A percentile compares a stretch with the other conserved stretches of the same genome.
These are phyloP conservation scores for Diadegma fenestrale DNA, from an alignment of 2,888 invertebrate genomes.

Conservation along the genomic window DNA sequence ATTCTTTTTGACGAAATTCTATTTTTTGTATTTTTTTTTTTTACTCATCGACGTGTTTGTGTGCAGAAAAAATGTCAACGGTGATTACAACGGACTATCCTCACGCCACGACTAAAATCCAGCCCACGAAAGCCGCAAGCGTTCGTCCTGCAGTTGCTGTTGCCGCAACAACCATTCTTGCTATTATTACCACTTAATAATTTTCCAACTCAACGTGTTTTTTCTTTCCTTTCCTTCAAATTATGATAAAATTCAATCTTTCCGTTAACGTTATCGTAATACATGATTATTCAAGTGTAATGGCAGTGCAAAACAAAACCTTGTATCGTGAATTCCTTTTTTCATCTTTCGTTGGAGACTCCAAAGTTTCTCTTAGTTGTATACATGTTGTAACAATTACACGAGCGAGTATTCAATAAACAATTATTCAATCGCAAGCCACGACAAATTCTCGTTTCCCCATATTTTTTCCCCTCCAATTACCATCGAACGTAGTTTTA, in stretches of 20 bases:
- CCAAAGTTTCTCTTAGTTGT: constrained; percentile 67
- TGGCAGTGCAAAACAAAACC: constrained; percentile 53
- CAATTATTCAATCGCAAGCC: constrained; percentile 60
- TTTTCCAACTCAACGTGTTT: constrained; percentile 45
- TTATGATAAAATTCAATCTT: constrained; percentile 40
- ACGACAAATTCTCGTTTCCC: too few relatives aligned
- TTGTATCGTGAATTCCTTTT: constrained; percentile 56
- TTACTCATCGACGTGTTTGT: constrained; percentile 2
- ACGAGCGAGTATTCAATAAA: constrained; percentile 70
- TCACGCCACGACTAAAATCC: constrained; percentile 66
- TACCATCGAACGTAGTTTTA: too few relatives aligned
- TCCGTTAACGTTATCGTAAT: constrained; percentile 48
- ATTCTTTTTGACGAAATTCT: neutral
- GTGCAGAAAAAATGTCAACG: constrained; percentile 70
- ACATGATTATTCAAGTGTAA: constrained; percentile 25
- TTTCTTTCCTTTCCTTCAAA: constrained; percentile 61
- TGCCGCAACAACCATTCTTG: constrained; percentile 3
- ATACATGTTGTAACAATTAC: constrained; percentile 66
- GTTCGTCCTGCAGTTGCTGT: constrained; percentile 22
- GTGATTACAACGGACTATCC: constrained; percentile 66
- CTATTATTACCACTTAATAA: constrained; percentile 48
- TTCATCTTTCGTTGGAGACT: constrained; percentile 57
- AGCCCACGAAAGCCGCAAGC: constrained; percentile 7
- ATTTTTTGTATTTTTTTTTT: neutral
- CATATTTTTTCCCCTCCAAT: too few relatives aligned